Evolutionary conservation across 2,797 vertebrate species (phyloP), one percentile per base, ranked within the genome.

Genomic region (Danio albolineatus): DNA sequence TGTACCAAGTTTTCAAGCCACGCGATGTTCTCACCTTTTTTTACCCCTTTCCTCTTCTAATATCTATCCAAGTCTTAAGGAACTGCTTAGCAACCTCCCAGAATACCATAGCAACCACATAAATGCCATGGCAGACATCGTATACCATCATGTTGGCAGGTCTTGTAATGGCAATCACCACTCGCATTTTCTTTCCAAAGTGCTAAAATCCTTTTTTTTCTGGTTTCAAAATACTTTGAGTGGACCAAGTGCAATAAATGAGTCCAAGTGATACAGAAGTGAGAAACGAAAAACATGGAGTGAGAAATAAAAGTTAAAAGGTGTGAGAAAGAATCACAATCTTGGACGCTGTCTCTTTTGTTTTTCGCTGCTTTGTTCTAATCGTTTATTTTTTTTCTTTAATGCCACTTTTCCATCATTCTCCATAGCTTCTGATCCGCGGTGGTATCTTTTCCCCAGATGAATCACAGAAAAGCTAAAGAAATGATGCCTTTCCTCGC

Each of bases 391-490:
- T 5, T 73, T 70, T 17, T 10, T 51, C 12, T 41, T 64, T 74
- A 10, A 46, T 77, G 56, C 60, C 44, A 17, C 46, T 82, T 62
- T 78, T 81, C 70, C 87, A 85, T 85, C 83, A 82, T 87, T 87
- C 86, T 90, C 77, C n/a, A n/a, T 70, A 86, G 90, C 90, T 89
- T 93, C 92, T 92, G 90, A 94, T 93, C 91, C 88, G 80, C 88
- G 81, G 84, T 91, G 89, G 91, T 90, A 91, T 83, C 83, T 80
- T 92, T 72, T 79, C 91, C 91, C 88, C 89, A 87, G 90, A 93
- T 92, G 91, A 92, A 92, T 93, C 92, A 90, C 88, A 83, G 89
- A 91, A 91, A 91, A 89, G 91, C 91, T 90, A 88, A 90, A 93
- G 87, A 93, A 94, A 94, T 91, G 92, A 92, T 86, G 85, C 86